Percentiles rank a stretch among this genome's conserved stretches.
Evolutionary conservation across 2,113 vertebrate genomes (phyloP).

Genomic region (Rhineura floridana): DNA sequence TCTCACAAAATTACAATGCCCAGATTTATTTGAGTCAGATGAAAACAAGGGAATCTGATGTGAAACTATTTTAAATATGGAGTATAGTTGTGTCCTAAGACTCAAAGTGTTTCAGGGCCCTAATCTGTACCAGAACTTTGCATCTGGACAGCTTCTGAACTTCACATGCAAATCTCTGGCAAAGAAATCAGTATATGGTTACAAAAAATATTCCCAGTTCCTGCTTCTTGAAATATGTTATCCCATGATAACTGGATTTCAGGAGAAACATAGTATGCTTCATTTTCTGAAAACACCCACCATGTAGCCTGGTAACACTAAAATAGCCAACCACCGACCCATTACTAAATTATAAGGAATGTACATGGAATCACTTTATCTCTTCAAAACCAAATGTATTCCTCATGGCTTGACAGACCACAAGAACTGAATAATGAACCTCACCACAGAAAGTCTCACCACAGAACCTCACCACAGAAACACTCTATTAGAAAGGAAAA

Average conservation of each 20-base stretch:
- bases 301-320: constrained; percentile 46
- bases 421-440: constrained; percentile 36
- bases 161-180: constrained; percentile 51
- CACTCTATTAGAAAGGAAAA: background rate
- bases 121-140: background rate
- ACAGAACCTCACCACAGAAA: background rate
- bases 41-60: background rate
- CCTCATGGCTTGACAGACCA: constrained; percentile 5
- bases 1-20: background rate
- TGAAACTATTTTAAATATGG: background rate
- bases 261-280: constrained; percentile 30
- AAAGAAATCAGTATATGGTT: constrained; percentile 34
- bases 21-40: background rate
- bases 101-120: background rate
- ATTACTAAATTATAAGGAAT: constrained; percentile 47
- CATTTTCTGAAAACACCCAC: constrained; percentile 43
- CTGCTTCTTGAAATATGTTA: constrained; percentile 3
- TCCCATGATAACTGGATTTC: background rate
- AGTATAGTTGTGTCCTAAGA: background rate
- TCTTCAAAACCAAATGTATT: constrained; percentile 32
- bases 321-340: constrained; percentile 51
- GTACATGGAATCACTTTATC: constrained; percentile 30
- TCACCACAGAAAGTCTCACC: no score
- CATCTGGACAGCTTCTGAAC: constrained; percentile 14
- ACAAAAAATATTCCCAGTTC: constrained; percentile 41